A percentile compares a stretch with the other conserved stretches of the same genome.
Evolutionary conservation across 35 echinoderm and acorn worm genomes (phyloP).

Genomic region (Apostichopus californicus): DNA sequence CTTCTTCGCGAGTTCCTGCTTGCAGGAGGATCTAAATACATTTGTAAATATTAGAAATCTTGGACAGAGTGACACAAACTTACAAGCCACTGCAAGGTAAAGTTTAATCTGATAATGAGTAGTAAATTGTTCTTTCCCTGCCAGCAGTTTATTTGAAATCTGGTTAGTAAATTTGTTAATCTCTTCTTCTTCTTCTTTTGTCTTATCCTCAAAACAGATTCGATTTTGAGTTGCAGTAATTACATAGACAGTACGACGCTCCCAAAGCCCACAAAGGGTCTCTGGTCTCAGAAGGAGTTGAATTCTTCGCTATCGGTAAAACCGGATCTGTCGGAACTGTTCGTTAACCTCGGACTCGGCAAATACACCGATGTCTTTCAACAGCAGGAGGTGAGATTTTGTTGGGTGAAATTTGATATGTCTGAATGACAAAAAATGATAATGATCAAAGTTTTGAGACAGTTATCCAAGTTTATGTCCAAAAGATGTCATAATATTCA

Average conservation of each 20-base stretch:
- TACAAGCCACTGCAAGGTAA: too few relatives aligned
- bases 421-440: too few relatives aligned
- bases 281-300: constrained; percentile 71
- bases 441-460: too few relatives aligned
- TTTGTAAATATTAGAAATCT: too few relatives aligned
- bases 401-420: not conserved
- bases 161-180: not conserved
- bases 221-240: constrained; percentile 78
- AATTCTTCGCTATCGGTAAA: constrained; percentile 48
- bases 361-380: constrained; percentile 99
- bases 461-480: too few relatives aligned
- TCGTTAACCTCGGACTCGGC: constrained; percentile 86
- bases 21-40: too few relatives aligned
- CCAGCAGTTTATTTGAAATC: too few relatives aligned
- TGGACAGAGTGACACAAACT: too few relatives aligned
- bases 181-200: not conserved
- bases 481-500: too few relatives aligned
- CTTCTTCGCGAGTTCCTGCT: too few relatives aligned
- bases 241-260: constrained; percentile 91
- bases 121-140: too few relatives aligned
- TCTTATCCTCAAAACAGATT: constrained; percentile 48
- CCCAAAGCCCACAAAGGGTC: constrained; percentile 72
- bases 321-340: constrained; percentile 83
- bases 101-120: too few relatives aligned
- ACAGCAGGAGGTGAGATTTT: constrained; percentile 87